Evolutionary conservation across 2,888 invertebrate species (phyloP), one percentile per base, ranked within the genome.

Genomic region (Hydrotaea cyrtoneurina): DNA sequence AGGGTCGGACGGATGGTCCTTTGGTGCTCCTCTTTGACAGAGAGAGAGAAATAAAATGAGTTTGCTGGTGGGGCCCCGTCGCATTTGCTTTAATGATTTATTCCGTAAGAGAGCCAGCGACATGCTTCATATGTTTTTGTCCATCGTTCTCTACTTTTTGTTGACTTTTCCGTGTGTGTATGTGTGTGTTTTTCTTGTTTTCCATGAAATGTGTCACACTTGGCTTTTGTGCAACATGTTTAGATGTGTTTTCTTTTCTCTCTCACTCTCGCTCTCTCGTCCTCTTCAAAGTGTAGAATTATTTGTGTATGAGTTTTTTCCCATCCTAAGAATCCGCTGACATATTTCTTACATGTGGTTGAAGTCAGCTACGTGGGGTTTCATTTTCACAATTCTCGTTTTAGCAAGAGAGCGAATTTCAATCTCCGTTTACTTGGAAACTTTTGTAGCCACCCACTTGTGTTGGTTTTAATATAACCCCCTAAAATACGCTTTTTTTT

Each of bases 401-500:
- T 55, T 19, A 21, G 55, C 0, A 31, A 7, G 31, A 31, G 31
- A 31, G 31, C 31, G 31, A 31, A 31, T 31, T 31, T 31, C 2
- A 31, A 31, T 53, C 4, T 2, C 4, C 11, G 1, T 39, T 13
- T 39, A 10, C 11, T 2, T 8, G 39, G 10, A 39, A 39, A 39
- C 39, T 39, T 10, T 39, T 2, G 3, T 39, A 13, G 11, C 39
- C 39, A 8, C 39, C 39, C 39, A 3, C 39, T 39, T 10, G 11
- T 13, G 39, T 8, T 11, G 1, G 39, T 39, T 39, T 39, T 8
- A 39, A 39, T 39, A 39, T 39, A n/a, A 19, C 43, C 50, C 62
- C 36, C 2, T 39, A n/a, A 78, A 78, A n/a, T 59, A 71, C 57
- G 46, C 5, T 71, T 78, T 50, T 71, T 50, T 73, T 64, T 76